Evolutionary conservation across 1,140 invertebrate species (phyloP), one percentile per base, ranked within the genome.

Genomic region (Rhizoglyphus robini): DNA sequence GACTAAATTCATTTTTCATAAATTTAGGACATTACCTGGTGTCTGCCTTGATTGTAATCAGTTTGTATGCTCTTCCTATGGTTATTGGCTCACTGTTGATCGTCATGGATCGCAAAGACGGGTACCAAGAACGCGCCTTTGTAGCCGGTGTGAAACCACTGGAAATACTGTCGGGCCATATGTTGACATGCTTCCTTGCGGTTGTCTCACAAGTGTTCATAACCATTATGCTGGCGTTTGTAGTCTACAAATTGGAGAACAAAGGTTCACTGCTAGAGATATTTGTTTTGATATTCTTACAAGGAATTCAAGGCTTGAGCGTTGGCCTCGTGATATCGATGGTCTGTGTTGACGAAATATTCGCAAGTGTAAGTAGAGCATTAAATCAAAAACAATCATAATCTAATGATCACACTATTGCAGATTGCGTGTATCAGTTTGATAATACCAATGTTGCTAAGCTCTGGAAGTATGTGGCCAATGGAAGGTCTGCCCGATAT

Each of bases 1-100:
- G 5, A 32, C n/a, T 46, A 29, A 60, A 34, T 60, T 60, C 36
- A 27, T 46, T 51, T 23, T n/a, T 2, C n/a, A 89, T 86, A 65
- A 94, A 94, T 73, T 94, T 94, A 73, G 93, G 88, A 2, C 88
- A 95, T 76, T 96, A 95, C 76, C 91, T 94, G 66, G 90, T 92
- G 30, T 91, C 92, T 38, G 92, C 91, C 69, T 86, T 96, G 63
- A 91, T 95, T 73, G 78, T 95, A 67, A 31, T 90, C n/a, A 93
- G 95, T 72, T 88, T 92, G 0, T 96, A 93, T 79, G 95, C 95
- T 81, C 81, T 96, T 77, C 90, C 92, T 25, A 89, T 94, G 13
- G 90, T 90, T 20, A 75, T 95, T 58, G 96, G 91, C 18, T 90
- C 90, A 3, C 87, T 92, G 11, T 85, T 88, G 1, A 83, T 96